Evolutionary conservation across 2,113 vertebrate species (phyloP).

Genomic region (Callithrix jacchus): DNA sequence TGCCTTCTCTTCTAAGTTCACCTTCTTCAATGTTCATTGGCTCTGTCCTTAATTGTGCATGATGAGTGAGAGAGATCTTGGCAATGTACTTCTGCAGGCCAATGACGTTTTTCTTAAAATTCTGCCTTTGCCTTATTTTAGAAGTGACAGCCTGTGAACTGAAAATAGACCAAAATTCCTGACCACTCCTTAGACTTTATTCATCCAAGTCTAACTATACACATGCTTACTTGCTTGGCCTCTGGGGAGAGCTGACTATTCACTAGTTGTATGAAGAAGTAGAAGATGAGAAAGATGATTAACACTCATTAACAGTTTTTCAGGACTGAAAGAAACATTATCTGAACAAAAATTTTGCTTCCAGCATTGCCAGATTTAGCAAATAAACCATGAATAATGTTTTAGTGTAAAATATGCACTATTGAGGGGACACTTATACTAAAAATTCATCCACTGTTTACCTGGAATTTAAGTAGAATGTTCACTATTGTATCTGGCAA

Average conservation of each 20-base stretch:
- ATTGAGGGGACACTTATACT: background rate
- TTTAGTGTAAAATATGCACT: background rate
- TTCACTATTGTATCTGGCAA: background rate
- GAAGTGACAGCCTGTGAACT: background rate
- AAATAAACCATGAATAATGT: background rate
- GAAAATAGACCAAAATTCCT: background rate
- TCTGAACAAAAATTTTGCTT: background rate
- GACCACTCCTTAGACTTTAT: background rate
- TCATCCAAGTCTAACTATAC: background rate
- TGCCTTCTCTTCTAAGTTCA: background rate
- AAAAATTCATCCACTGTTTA: background rate
- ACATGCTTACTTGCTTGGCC: background rate
- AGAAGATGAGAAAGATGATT: background rate
- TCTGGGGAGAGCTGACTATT: background rate
- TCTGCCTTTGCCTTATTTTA: background rate
- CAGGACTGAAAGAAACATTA: background rate
- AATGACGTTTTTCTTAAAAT: background rate
- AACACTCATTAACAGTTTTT: background rate
- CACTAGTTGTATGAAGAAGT: background rate
- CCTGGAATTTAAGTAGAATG: background rate
- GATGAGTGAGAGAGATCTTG: background rate
- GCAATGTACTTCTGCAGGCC: background rate
- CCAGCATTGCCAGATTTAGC: background rate
- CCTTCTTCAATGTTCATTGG: background rate
- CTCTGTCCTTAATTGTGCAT: background rate